Percentiles rank a stretch among this genome's conserved stretches.
Conservation (phyloP, 2,888 invertebrate genomes). For the Muscina levida region DNA sequence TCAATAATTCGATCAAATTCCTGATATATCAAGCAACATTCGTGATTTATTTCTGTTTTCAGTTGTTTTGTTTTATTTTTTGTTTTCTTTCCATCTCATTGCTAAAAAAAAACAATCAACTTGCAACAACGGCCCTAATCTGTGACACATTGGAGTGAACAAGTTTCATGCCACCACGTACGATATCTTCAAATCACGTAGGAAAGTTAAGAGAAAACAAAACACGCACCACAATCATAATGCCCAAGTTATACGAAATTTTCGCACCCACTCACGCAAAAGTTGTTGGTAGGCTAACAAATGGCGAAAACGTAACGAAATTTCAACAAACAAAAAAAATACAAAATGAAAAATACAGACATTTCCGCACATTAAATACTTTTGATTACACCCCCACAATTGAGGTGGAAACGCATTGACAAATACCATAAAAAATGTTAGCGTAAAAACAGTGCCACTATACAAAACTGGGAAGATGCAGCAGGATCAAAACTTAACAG, state of each 20-base stretch:
- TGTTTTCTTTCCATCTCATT: too few species aligned
- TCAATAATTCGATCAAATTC: constrained; percentile 23
- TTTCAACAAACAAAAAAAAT: constrained; percentile 14
- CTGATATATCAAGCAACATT: background rate
- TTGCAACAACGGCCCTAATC: background rate
- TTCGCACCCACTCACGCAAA: constrained; percentile 51
- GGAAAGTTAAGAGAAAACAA: constrained; percentile 29
- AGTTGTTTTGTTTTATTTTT: too few species aligned
- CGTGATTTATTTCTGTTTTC: too few species aligned
- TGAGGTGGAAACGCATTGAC: constrained; percentile 61
- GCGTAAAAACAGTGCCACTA: constrained; percentile 27
- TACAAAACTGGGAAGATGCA: constrained; percentile 27
- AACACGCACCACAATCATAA: constrained; percentile 52
- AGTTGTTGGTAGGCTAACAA: background rate
- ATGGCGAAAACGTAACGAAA: constrained; percentile 13
- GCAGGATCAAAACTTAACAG: constrained; percentile 42
- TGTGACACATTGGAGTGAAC: constrained; percentile 17
- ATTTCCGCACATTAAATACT: constrained; percentile 68
- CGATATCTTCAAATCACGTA: constrained; percentile 11
- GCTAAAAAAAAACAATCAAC: background rate
- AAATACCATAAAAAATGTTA: constrained; percentile 47
- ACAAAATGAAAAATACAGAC: constrained; percentile 43
- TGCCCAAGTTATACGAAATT: constrained; percentile 43
- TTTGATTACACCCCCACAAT: constrained; percentile 70
- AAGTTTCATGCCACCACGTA: constrained; percentile 21